phyloP scores from a whole-genome alignment of 2,888 invertebrate species.

The Prionchulus punctatus region DNA sequence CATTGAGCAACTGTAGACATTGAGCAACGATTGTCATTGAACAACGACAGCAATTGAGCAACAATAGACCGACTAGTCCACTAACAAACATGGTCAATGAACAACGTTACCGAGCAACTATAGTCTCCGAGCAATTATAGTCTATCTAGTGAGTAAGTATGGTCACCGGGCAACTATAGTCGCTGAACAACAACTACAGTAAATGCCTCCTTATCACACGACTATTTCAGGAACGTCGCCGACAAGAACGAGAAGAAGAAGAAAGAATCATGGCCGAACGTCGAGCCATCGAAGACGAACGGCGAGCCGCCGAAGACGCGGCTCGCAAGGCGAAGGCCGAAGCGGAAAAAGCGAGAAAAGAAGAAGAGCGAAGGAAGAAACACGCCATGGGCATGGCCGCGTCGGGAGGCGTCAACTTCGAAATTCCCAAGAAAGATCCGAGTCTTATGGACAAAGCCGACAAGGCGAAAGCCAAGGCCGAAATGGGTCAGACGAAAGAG shows the following conservation, averaged over 20 bases:
- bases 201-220: no score
- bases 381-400: conserved; percentile 30
- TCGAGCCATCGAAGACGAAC: conserved; percentile 25
- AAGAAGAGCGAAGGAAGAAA: conserved; percentile 30
- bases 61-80: no score
- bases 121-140: no score
- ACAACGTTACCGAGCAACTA: no score
- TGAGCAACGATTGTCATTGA: no score
- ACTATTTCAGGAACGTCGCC: conserved; percentile 21
- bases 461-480: conserved; percentile 75
- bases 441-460: conserved; percentile 39
- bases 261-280: conserved; percentile 27
- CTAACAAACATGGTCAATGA: no score
- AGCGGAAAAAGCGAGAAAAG: conserved; percentile 31
- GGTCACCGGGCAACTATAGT: no score
- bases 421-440: conserved; percentile 3
- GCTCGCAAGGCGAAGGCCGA: conserved; percentile 30
- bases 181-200: no score
- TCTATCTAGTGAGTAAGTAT: no score
- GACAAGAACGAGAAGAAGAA: conserved; percentile 21
- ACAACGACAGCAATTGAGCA: no score
- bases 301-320: conserved; percentile 28
- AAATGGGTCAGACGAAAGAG: conserved; percentile 97
- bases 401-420: background rate
- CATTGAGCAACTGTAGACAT: no score